phyloP scores from a whole-genome alignment of 2,113 vertebrate species.

The Callopanchax toddi region DNA sequence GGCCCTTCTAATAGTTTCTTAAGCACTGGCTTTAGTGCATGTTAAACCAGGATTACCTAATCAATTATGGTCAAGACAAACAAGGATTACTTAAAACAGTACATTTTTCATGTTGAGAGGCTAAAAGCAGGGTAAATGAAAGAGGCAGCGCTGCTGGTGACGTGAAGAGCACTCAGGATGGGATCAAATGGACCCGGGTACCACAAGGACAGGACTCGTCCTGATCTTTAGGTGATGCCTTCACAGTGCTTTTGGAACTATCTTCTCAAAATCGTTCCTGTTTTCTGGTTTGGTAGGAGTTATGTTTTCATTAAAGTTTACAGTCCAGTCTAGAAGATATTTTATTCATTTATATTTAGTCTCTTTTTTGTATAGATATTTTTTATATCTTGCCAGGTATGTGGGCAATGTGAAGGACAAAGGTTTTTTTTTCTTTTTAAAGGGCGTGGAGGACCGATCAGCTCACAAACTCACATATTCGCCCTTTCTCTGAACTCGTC shows the following conservation, averaged over 20 bases:
- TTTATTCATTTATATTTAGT: neutral
- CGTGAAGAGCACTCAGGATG: slow-evolving; percentile 48
- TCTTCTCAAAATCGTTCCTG: neutral
- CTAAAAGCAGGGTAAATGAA: slow-evolving; percentile 80
- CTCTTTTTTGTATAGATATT: neutral
- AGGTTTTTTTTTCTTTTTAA: slow-evolving; percentile 20
- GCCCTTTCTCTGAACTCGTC: slow-evolving; percentile 72
- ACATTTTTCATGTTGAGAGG: slow-evolving; percentile 83
- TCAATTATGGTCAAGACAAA: slow-evolving; percentile 87
- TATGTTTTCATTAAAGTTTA: neutral
- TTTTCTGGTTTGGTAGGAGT: neutral
- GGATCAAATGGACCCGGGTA: slow-evolving; percentile 54
- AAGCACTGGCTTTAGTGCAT: slow-evolving; percentile 87
- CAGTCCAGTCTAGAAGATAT: neutral
- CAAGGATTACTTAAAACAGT: slow-evolving; percentile 88
- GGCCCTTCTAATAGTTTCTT: slow-evolving; percentile 85
- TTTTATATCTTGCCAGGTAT: slow-evolving; percentile 15
- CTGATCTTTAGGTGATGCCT: slow-evolving; percentile 30
- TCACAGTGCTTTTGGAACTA: slow-evolving; percentile 2
- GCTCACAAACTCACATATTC: slow-evolving; percentile 66
- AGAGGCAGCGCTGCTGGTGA: slow-evolving; percentile 57
- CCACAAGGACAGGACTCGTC: slow-evolving; percentile 30
- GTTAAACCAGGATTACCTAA: slow-evolving; percentile 89
- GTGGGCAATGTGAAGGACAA: slow-evolving; percentile 15
- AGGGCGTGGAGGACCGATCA: slow-evolving; percentile 60